These are phyloP conservation scores for Dasypolia templi DNA, from an alignment of 2,888 invertebrate genomes.

Conservation along the genomic window DNA sequence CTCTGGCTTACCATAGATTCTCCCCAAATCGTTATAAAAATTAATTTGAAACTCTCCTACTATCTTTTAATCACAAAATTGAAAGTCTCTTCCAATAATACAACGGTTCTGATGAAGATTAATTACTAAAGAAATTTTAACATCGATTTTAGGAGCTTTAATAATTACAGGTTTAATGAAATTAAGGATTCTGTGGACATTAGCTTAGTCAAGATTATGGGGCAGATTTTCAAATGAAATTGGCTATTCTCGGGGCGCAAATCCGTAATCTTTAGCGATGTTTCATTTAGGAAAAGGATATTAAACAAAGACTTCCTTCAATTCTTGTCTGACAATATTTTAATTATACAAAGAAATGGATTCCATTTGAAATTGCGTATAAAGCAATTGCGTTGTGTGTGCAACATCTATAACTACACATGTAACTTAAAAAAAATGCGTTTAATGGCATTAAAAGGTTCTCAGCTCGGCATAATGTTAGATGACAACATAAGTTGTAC, in stretches of 20 bases:
- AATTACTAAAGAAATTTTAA: constrained; percentile 62
- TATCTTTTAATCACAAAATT: constrained; percentile 62
- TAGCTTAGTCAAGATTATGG: constrained; percentile 51
- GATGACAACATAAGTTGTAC: too few species aligned
- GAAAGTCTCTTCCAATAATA: constrained; percentile 67
- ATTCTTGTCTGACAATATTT: neutral
- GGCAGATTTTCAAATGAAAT: constrained; percentile 40
- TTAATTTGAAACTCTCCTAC: constrained; percentile 50
- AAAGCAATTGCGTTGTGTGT: neutral
- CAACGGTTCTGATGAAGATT: constrained; percentile 61
- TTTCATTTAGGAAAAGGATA: constrained; percentile 34
- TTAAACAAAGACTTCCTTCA: neutral
- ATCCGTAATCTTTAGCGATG: constrained; percentile 42
- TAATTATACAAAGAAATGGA: neutral
- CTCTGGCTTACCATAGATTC: constrained; percentile 16
- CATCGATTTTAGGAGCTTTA: constrained; percentile 62
- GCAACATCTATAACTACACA: neutral
- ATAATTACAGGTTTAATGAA: constrained; percentile 61
- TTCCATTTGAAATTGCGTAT: neutral
- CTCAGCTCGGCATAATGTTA: too few species aligned
- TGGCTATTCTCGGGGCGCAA: constrained; percentile 37
- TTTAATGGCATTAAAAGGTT: too few species aligned
- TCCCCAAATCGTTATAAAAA: constrained; percentile 32
- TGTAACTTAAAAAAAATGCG: too few species aligned
- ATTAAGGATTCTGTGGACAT: constrained; percentile 53